Evolutionary conservation across 1,140 invertebrate species (phyloP).

Genomic region (Bacillus rossius): DNA sequence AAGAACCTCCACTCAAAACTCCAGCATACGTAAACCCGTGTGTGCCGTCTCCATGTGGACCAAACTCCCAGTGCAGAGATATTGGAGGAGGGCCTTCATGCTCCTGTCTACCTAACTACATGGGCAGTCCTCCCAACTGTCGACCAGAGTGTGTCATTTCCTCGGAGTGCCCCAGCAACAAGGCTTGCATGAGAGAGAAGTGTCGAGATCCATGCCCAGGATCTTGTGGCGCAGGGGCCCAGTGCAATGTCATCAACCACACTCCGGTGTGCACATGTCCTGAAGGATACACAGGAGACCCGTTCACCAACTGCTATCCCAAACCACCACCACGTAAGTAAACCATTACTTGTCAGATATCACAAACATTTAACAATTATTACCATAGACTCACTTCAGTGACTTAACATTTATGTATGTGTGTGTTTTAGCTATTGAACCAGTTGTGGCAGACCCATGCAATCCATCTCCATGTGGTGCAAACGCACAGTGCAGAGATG

Average conservation of each 20-base stretch:
- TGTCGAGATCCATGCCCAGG: conserved; percentile 67
- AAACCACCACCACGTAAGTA: conserved; percentile 41
- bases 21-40: conserved; percentile 39
- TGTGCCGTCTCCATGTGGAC: conserved; percentile 51
- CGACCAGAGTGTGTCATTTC: conserved; percentile 65
- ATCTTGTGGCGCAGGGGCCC: conserved; percentile 61
- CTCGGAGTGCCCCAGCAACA: conserved; percentile 62
- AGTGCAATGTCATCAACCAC: conserved; percentile 51
- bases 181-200: conserved; percentile 65
- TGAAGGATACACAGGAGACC: conserved; percentile 52
- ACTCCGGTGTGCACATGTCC: conserved; percentile 51
- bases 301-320: conserved; percentile 49
- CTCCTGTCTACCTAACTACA: conserved; percentile 48
- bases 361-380: no score
- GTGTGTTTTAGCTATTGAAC: conserved; percentile 22
- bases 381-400: no score
- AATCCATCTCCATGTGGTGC: conserved; percentile 31
- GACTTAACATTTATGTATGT: background rate
- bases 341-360: conserved; percentile 16
- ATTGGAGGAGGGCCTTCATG: conserved; percentile 47
- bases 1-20: conserved; percentile 23
- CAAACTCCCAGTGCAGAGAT: conserved; percentile 50
- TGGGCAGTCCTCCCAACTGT: conserved; percentile 63
- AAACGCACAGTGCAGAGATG: conserved; percentile 37
- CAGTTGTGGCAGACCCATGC: conserved; percentile 29